A percentile compares a stretch with the other conserved stretches of the same genome.
These are phyloP conservation scores for Agrochola litura DNA, from an alignment of 2,888 invertebrate genomes.

Conservation along the genomic window DNA sequence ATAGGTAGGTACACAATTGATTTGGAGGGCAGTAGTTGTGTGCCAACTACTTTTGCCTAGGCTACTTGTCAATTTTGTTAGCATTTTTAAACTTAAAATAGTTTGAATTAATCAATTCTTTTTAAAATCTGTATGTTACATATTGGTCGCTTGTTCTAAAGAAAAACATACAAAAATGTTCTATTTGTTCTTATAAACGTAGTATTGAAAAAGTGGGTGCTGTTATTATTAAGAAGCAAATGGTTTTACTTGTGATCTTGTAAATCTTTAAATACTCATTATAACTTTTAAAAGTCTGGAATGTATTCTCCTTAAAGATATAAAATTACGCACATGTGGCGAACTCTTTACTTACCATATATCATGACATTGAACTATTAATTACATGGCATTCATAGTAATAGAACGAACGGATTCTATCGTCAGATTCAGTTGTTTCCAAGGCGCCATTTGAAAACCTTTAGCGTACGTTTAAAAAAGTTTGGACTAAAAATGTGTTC, in stretches of 20 bases:
- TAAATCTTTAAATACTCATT: not conserved
- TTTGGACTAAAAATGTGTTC: not conserved
- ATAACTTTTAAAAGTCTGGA: not conserved
- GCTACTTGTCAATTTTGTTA: not conserved
- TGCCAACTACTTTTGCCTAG: not conserved
- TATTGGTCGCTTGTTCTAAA: not conserved
- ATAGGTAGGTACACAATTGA: not conserved
- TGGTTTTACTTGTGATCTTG: not conserved
- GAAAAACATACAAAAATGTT: not conserved
- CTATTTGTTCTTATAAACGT: not conserved
- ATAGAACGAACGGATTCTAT: constrained; percentile 61
- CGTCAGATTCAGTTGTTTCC: constrained; percentile 59
- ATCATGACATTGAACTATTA: constrained; percentile 80
- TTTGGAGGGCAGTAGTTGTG: not conserved
- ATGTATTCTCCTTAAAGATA: constrained; percentile 61
- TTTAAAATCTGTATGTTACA: not conserved
- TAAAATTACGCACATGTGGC: constrained; percentile 58
- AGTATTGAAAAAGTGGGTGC: constrained; percentile 2
- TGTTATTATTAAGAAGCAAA: not conserved
- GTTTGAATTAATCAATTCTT: not conserved
- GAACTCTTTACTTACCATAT: constrained; percentile 66
- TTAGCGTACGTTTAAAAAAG: not conserved
- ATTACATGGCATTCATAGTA: constrained; percentile 61
- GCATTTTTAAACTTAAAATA: not conserved
- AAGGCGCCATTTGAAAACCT: constrained; percentile 13